These are phyloP conservation scores for Drosophila auraria DNA, from an alignment of 1,140 invertebrate species.

Conservation along the genomic window DNA sequence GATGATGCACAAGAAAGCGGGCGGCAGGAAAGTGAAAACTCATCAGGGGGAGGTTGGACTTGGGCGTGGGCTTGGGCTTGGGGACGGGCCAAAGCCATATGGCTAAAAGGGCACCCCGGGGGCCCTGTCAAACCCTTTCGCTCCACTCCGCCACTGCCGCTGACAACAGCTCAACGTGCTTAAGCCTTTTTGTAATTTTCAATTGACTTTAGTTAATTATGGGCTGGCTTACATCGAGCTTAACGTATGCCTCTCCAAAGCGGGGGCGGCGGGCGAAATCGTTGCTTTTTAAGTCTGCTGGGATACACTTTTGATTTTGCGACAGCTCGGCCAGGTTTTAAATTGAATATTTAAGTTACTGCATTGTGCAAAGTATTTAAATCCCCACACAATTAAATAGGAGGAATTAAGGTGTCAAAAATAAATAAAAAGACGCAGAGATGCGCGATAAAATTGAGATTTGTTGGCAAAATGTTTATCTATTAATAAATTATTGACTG, in stretches of 20 bases:
- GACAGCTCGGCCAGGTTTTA: conserved; percentile 6
- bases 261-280: neutral
- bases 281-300: conserved; percentile 10
- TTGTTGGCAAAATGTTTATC: too few species aligned
- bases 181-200: conserved; percentile 71
- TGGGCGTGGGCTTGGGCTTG: neutral
- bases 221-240: conserved; percentile 39
- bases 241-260: conserved; percentile 18
- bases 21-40: conserved; percentile 59
- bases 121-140: conserved; percentile 33
- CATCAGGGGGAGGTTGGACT: conserved; percentile 37
- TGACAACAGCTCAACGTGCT: conserved; percentile 48
- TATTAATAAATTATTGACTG: too few species aligned
- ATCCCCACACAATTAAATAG: too few species aligned
- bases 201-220: conserved; percentile 82
- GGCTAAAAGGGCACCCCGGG: conserved; percentile 23
- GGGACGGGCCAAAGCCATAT: conserved; percentile 47
- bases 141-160: conserved; percentile 21
- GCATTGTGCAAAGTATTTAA: too few species aligned
- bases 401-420: neutral
- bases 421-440: neutral
- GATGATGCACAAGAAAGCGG: conserved; percentile 66
- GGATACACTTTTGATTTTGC: conserved; percentile 36
- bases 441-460: neutral
- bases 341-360: conserved; percentile 7